Base-by-base conservation (phyloP, 1,140 invertebrate genomes). In the Zelostemma sp. region DNA sequence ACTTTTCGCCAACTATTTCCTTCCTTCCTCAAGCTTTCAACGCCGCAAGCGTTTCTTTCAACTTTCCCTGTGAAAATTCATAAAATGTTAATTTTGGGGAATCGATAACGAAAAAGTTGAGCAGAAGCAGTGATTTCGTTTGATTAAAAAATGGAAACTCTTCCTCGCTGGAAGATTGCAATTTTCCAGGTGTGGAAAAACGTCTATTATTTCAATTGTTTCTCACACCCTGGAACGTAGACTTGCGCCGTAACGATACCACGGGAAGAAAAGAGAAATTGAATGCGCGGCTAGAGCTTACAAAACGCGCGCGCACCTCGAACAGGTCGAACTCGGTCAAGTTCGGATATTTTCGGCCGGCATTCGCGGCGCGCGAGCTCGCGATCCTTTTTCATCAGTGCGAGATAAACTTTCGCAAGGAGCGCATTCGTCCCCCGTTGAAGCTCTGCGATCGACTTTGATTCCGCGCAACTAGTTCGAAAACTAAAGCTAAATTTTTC, bases 391-490 rank as follows among this genome's bases (percentile, higher is more conserved):
- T 54, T 25, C 68, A 55, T 75, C 76, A 82, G 80, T 82, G 74
- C 56, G 68, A 70, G 65, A 68, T 63, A 57, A 74, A 76, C 77
- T 79, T 74, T 77, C 77, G 58, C 50, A 35, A 72, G 43, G 73
- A 76, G 78, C 72, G 77, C 66, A 74, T 67, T 54, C 19, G 45
- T 46, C 19, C 35, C 46, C 1, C 3, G 43, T 17, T 31, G 16
- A 1, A 46, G 25, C 45, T 53, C 38, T 5, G 5, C 19, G 14
- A 6, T n/a, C 17, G 6, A 38, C 25, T 17, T 3, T 40, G 15
- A 19, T 61, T 55, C 59, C 65, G 76, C 73, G 76, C 76, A 78
- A 75, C 76, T 77, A 65, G 75, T 77, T 73, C 75, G 76, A 75
- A 61, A 73, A n/a, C n/a, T n/a, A n/a, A n/a, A n/a, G n/a, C n/a